Evolutionary conservation across 35 echinoderm and acorn worm genomes (phyloP), one percentile per base, ranked within the genome.

Genomic region (Hemicentrotus pulcherrimus): DNA sequence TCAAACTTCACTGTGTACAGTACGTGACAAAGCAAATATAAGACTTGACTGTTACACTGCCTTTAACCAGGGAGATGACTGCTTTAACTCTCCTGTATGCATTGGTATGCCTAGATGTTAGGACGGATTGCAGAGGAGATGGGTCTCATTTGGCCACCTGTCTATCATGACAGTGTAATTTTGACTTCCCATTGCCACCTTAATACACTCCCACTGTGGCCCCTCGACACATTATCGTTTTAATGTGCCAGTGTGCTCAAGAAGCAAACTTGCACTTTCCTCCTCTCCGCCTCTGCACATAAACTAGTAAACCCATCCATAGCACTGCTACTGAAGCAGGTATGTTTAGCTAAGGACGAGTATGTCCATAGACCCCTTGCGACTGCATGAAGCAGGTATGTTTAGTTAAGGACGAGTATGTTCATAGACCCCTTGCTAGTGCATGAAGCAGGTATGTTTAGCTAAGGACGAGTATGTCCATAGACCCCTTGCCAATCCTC

Each of bases 181-280:
- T n/a, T 28, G 65, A 30, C 65, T 78, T 78, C 65, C 6, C 18
- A 28, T n/a, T 78, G 65, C 65, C 65, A 78, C n/a, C 65, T 28
- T 78, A 22, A n/a, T n/a, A 7, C 65, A 78, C 65, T 78, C 65
- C 65, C 65, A 78, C 19, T 14, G 65, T 14, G 65, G 65, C 65
- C 65, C 65, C 28, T 78, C 28, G 9, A 15, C 65, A 78, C 65
- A 78, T 78, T 55, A 78, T 30, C 28, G 65, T 78, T 78, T 78
- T 78, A 78, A 78, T 78, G 65, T 78, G 65, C 65, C 65, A 28
- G 65, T n/a, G 65, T 78, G 65, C 65, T 28, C 19, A 6, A 28
- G 65, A 78, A 22, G 65, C 65, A n/a, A 78, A 78, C 65, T 78
- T 78, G 65, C 65, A 78, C 65, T 78, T 78, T n/a, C 65, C 65